Evolutionary conservation across 1,140 invertebrate species (phyloP).

Genomic region (Archegozetes longisetosus): DNA sequence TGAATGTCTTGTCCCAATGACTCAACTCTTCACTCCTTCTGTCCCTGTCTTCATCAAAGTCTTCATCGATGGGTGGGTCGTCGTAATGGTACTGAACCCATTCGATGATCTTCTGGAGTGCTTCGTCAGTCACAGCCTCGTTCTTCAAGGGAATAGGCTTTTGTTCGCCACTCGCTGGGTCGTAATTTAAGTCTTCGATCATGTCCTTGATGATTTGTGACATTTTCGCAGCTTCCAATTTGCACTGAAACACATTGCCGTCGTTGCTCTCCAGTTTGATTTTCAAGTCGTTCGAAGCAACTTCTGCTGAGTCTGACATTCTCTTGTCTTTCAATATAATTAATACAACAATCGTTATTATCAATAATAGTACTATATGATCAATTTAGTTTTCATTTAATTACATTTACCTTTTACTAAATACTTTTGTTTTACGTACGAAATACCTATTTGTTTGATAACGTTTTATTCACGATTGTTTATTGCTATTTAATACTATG

Average conservation of each 20-base stretch:
- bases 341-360: not conserved
- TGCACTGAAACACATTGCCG: not conserved
- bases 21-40: not conserved
- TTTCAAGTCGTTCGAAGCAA: not conserved
- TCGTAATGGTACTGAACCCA: slow-evolving; percentile 12
- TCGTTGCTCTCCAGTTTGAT: not conserved
- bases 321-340: not conserved
- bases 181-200: not conserved
- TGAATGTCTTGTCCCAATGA: not conserved
- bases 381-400: not conserved
- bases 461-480: no score
- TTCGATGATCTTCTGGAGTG: slow-evolving; percentile 3
- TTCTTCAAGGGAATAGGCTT: not conserved
- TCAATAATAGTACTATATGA: not conserved
- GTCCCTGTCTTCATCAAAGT: not conserved
- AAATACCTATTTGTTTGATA: no score
- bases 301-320: not conserved
- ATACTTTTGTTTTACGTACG: not conserved
- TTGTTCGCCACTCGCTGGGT: not conserved
- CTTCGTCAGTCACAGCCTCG: not conserved
- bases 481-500: no score
- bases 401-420: not conserved
- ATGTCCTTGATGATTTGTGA: slow-evolving; percentile 1
- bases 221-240: slow-evolving; percentile 1
- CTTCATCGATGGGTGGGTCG: slow-evolving; percentile 1